phyloP scores from a whole-genome alignment of 2,113 vertebrate genomes.

The Pomatostomus ruficeps region DNA sequence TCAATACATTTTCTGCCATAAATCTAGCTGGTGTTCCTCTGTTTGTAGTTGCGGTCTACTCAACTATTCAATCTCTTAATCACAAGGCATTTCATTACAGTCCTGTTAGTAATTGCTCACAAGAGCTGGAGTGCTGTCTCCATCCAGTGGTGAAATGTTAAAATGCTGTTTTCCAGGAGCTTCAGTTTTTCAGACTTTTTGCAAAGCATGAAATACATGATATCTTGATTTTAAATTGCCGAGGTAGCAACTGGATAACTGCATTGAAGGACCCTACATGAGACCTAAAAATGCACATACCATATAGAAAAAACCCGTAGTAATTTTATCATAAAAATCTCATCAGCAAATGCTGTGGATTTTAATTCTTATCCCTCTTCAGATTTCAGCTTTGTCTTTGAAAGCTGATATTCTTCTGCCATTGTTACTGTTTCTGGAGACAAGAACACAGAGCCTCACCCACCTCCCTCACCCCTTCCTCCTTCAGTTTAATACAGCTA shows the following conservation, averaged over 20 bases:
- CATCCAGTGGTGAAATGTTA: slow-evolving; percentile 50
- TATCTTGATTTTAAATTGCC: background rate
- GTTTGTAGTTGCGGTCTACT: background rate
- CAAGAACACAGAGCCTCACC: background rate
- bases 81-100: background rate
- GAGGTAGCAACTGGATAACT: background rate
- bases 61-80: background rate
- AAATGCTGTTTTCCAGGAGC: background rate
- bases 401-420: background rate
- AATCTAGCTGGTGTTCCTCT: background rate
- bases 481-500: background rate
- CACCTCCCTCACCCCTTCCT: background rate
- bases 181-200: background rate
- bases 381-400: background rate
- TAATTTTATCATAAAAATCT: background rate
- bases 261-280: background rate
- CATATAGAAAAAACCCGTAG: background rate
- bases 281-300: background rate
- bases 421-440: background rate
- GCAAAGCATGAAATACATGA: background rate
- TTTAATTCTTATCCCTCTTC: background rate
- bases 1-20: background rate
- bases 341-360: background rate
- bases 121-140: slow-evolving; percentile 39
- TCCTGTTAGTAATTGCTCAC: background rate